Evolutionary conservation across 2,113 vertebrate species (phyloP).

Genomic region (Nettapus auritus): DNA sequence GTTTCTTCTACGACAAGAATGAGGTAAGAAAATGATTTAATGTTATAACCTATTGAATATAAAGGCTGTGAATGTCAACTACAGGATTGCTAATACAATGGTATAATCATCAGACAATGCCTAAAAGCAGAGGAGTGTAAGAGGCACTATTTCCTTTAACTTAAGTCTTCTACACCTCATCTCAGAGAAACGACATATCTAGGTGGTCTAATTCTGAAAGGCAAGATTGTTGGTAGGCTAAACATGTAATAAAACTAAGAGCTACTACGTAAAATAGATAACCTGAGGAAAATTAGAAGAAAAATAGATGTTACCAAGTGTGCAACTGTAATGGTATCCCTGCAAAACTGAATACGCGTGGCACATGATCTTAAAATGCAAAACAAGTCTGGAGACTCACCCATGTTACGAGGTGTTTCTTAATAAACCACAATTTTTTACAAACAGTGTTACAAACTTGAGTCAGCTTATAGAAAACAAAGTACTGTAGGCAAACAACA

Average conservation of each 20-base stretch:
- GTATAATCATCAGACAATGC: background rate
- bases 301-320: background rate
- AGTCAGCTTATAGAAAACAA: background rate
- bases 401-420: fast-evolving
- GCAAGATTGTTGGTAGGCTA: background rate
- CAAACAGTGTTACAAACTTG: background rate
- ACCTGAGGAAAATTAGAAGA: background rate
- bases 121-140: background rate
- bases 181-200: background rate
- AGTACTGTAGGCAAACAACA: background rate
- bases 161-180: background rate
- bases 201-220: background rate
- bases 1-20: background rate
- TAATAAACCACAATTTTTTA: fast-evolving
- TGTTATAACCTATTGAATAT: background rate
- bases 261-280: background rate
- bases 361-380: fast-evolving
- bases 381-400: background rate
- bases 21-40: background rate
- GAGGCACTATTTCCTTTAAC: background rate
- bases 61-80: background rate
- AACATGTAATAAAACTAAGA: background rate
- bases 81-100: background rate
- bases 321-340: background rate
- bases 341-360: fast-evolving